phyloP scores from a whole-genome alignment of 2,113 vertebrate species.

The Hucho hucho region DNA sequence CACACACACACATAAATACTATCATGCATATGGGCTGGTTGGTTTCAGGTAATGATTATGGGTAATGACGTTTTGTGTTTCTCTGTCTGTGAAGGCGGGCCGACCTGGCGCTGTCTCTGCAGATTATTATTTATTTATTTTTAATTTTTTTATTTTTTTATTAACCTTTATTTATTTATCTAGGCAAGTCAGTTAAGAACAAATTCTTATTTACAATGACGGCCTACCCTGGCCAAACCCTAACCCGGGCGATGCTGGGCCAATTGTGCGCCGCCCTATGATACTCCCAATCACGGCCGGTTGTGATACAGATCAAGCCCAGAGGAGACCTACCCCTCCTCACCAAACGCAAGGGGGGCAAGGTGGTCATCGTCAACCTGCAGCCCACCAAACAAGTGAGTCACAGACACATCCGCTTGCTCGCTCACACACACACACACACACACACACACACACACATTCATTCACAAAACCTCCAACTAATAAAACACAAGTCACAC shows the following conservation, averaged over 20 bases:
- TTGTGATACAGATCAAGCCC: constrained; percentile 79
- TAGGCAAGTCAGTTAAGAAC: too few species aligned
- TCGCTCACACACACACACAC: too few species aligned
- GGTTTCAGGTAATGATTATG: not conserved
- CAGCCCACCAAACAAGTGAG: constrained; percentile 94
- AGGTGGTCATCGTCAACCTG: constrained; percentile 90
- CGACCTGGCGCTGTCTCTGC: constrained; percentile 88
- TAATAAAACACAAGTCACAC: too few species aligned
- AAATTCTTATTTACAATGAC: too few species aligned
- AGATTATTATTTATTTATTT: too few species aligned
- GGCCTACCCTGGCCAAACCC: too few species aligned
- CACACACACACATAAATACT: not conserved
- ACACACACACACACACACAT: not conserved
- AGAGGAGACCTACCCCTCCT: constrained; percentile 90
- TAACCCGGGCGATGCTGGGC: too few species aligned
- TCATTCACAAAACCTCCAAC: too few species aligned
- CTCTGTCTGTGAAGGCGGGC: constrained; percentile 75
- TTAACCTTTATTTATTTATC: too few species aligned
- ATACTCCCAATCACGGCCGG: too few species aligned
- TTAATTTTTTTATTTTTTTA: too few species aligned
- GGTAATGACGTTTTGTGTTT: not conserved
- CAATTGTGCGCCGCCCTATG: too few species aligned
- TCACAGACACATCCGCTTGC: not conserved
- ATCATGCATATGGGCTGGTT: not conserved
- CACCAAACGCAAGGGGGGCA: constrained; percentile 92